phyloP scores from a whole-genome alignment of 2,113 vertebrate genomes.

The Anoplopoma fimbria region DNA sequence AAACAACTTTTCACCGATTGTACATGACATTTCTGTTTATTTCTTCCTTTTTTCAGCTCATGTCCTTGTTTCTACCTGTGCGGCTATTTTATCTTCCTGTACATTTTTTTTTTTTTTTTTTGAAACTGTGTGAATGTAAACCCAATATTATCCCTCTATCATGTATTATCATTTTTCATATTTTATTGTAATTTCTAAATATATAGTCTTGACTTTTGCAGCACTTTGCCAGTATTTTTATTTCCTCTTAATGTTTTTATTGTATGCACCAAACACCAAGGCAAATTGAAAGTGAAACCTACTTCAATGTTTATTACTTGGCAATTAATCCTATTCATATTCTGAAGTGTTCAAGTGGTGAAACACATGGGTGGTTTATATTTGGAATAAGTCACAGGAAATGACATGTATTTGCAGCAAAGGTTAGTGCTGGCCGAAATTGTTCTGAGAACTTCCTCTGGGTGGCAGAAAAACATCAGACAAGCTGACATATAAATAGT shows the following conservation, averaged over 20 bases:
- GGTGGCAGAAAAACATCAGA: conserved; percentile 2
- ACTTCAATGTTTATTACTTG: not conserved
- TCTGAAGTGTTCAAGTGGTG: not conserved
- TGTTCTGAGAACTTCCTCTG: not conserved
- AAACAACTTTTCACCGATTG: not conserved
- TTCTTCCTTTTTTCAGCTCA: not conserved
- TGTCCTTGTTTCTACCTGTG: not conserved
- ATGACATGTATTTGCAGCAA: not conserved
- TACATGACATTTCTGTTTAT: not conserved
- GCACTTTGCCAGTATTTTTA: not conserved
- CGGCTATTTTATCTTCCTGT: not conserved
- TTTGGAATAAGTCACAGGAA: not conserved
- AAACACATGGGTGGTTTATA: not conserved
- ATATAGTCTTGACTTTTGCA: not conserved
- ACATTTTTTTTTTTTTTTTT: not conserved
- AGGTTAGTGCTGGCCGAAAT: not conserved
- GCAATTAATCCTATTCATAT: not conserved
- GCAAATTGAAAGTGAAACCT: not conserved
- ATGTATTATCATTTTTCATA: not conserved
- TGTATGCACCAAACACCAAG: not conserved
- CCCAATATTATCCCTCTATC: not conserved
- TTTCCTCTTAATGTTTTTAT: not conserved
- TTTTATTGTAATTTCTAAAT: not conserved
- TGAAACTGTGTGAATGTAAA: no score
- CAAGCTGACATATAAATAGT: not conserved